Base-by-base conservation (phyloP, 2,888 invertebrate genomes). In the Agapostemon virescens region DNA sequence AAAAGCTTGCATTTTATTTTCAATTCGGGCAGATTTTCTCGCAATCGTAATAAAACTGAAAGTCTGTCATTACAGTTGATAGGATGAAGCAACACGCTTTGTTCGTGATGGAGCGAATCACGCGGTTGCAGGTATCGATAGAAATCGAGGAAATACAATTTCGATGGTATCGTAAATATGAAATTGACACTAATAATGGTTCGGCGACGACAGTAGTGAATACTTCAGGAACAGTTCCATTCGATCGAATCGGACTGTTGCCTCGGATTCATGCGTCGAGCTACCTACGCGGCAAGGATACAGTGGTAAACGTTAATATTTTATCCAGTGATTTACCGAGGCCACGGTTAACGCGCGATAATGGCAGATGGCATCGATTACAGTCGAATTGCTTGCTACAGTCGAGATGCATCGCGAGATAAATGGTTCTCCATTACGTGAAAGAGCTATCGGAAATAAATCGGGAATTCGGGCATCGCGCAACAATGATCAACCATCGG, bases 341-440 rank as follows among this genome's bases (percentile, higher is more conserved):
- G 38, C 15, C 38, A 20, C n/a, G n/a, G 30, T 23, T 1, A 20
- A 70, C 40, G 13, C 23, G 30, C 2, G 15, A 63, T 49, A 52
- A 63, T 33, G 26, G 23, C 20, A 45, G 49, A 66, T n/a, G 64
- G 58, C 72, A 58, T 33, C 55, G 61, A 67, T 61, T 72, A 52
- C 42, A 52, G 17, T 30, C 45, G 58, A 67, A 67, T 45, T 23
- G 61, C n/a, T 61, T 13, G 69, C 30, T 42, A 26, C 49, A 40
- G 30, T 36, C 45, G 42, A 67, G 72, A 71, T 49, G 67, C 45
- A 40, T 38, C 77, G 26, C 61, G 66, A 40, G 67, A 77, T 72
- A 77, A 68, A 77, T 77, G 73, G 30, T 63, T 61, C 61, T 63
- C 68, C 61, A 40, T 77, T 73, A 69, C 23, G 23, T 20, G 68